A percentile compares a stretch with the other conserved stretches of the same genome.
Evolutionary conservation across 2,888 invertebrate species (phyloP).

Genomic region (Drosophila melanosoma): DNA sequence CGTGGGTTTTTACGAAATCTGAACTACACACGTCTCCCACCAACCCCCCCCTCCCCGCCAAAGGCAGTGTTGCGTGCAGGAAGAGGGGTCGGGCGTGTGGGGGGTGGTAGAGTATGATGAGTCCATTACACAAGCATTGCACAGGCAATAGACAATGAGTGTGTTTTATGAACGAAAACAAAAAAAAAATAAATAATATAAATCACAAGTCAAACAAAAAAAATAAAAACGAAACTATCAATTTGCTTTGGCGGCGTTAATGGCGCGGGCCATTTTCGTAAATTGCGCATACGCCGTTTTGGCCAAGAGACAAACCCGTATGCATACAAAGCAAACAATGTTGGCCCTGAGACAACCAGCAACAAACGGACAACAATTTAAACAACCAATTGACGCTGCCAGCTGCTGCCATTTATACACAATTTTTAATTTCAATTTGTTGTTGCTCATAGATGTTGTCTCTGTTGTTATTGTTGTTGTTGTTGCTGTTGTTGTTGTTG

Average conservation of each 20-base stretch:
- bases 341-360: constrained; percentile 63
- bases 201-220: constrained; percentile 15
- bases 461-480: constrained; percentile 6
- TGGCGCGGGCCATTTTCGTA: constrained; percentile 50
- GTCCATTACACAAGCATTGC: constrained; percentile 64
- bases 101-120: constrained; percentile 31
- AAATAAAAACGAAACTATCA: constrained; percentile 62
- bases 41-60: constrained; percentile 32
- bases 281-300: constrained; percentile 75
- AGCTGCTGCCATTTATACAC: constrained; percentile 51
- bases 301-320: constrained; percentile 32
- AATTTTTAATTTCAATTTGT: constrained; percentile 57
- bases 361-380: constrained; percentile 35
- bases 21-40: no score
- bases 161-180: constrained; percentile 30
- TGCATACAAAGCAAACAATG: constrained; percentile 63
- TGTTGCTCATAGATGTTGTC: constrained; percentile 10
- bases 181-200: constrained; percentile 6
- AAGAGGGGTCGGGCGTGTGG: background rate
- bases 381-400: constrained; percentile 44
- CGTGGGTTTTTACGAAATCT: constrained; percentile 52
- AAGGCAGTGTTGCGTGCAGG: constrained; percentile 60
- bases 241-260: constrained; percentile 35
- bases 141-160: constrained; percentile 61
- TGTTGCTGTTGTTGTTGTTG: background rate